Evolutionary conservation across 2,113 vertebrate species (phyloP), one percentile per base, ranked within the genome.

Genomic region (Brevimyrus niger): DNA sequence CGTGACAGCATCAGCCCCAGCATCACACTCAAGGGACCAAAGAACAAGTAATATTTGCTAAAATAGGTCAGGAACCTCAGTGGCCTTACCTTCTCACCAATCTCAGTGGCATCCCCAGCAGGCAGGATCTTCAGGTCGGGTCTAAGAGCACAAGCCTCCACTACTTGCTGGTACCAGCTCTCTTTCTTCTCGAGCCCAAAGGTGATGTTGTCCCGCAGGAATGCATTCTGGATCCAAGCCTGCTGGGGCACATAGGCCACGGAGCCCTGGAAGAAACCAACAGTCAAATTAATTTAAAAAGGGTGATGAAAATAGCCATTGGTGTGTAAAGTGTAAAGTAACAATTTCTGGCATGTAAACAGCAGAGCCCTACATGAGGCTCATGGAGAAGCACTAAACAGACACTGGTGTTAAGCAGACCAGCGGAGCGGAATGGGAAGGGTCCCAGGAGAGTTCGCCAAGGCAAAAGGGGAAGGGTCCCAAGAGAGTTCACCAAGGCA

Each of bases 161-260:
- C 92, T 23, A 96, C 94, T 8, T 90, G 90, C 50, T 96, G 87
- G 0, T 97, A 97, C 94, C 94, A 93, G 44, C 92, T 89, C 58
- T 93, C 94, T 83, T 94, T 94, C 88, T 92, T 93, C 84, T 91
- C 47, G 3, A 90, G 93, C 35, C 96, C 96, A 92, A 97, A 97
- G n/a, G 96, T 89, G 90, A 95, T 94, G 92, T 97, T 97, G 89
- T 96, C 95, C 89, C 94, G 94, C 58, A 97, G 93, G 35, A 92
- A 95, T 55, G 92, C 92, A 85, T 96, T 97, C 93, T 97, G 96
- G 90, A 97, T 96, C 95, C 96, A 97, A 51, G 95, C 95, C 90
- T 97, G 95, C 91, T 97, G 96, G 84, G 96, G 96, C 90, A 96
- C 94, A 31, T 96, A 97, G 53, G 95, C 95, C 93, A 96, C 94